Conservation (phyloP, 1,140 invertebrate species). For the Tachypleus tridentatus region DNA sequence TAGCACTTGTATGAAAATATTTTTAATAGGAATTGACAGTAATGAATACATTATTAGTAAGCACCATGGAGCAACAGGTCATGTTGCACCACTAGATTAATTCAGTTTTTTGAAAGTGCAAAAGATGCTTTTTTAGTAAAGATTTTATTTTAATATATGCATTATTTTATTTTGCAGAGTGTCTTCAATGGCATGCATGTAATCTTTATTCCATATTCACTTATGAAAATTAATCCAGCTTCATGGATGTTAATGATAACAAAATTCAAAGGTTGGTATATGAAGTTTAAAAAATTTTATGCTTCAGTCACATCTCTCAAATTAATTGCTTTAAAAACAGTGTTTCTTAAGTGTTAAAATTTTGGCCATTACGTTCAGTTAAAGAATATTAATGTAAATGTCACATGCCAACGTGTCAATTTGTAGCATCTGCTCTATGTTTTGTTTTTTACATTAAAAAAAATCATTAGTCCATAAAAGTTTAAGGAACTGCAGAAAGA, state of each 20-base stretch:
- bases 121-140: background rate
- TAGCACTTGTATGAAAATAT: no score
- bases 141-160: constrained; percentile 4
- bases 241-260: constrained; percentile 99
- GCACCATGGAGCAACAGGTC: no score
- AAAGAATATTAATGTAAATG: no score
- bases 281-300: background rate
- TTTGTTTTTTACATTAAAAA: no score
- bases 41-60: no score
- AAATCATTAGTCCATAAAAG: no score
- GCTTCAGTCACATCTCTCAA: background rate
- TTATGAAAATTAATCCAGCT: constrained; percentile 97
- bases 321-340: background rate
- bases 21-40: no score
- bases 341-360: no score
- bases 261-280: constrained; percentile 64
- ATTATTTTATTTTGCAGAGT: constrained; percentile 37
- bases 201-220: constrained; percentile 95
- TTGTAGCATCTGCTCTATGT: no score
- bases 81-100: background rate
- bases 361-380: background rate
- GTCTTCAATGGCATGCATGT: constrained; percentile 99
- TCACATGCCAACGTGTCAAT: no score
- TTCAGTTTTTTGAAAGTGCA: background rate
- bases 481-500: no score